These are phyloP conservation scores for Yponomeuta evonymella DNA, from an alignment of 2,888 invertebrate genomes.

Conservation along the genomic window DNA sequence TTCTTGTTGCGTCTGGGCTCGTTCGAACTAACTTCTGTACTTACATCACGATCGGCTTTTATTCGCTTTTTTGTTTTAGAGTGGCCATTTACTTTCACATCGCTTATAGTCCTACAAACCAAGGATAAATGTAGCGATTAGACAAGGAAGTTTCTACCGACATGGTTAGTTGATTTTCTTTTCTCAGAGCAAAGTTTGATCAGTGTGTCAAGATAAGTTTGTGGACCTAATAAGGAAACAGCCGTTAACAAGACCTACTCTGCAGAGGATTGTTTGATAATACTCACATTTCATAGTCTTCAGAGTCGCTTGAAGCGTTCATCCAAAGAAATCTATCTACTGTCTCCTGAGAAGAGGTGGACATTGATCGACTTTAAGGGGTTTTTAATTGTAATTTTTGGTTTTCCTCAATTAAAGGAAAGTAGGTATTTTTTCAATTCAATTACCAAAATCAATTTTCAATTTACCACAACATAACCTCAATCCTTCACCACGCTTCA, in stretches of 20 bases:
- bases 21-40: conserved; percentile 24
- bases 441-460: too few species aligned
- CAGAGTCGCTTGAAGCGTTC: conserved; percentile 36
- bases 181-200: too few species aligned
- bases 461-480: too few species aligned
- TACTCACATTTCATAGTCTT: conserved; percentile 33
- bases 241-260: background rate
- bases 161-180: background rate
- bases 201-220: background rate
- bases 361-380: background rate
- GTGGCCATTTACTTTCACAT: conserved; percentile 14
- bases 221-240: background rate
- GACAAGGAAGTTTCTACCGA: background rate
- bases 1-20: background rate
- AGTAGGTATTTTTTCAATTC: too few species aligned
- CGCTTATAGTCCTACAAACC: conserved; percentile 17
- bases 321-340: conserved; percentile 49
- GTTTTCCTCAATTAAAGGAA: too few species aligned
- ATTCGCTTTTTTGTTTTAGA: background rate
- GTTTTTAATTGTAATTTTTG: too few species aligned
- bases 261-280: background rate
- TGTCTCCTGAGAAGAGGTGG: conserved; percentile 30
- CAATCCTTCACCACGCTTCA: too few species aligned
- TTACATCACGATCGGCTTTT: conserved; percentile 15
- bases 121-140: background rate